Base-by-base conservation (phyloP, 2,888 invertebrate genomes). In the Megaustenia siamemsis region DNA sequence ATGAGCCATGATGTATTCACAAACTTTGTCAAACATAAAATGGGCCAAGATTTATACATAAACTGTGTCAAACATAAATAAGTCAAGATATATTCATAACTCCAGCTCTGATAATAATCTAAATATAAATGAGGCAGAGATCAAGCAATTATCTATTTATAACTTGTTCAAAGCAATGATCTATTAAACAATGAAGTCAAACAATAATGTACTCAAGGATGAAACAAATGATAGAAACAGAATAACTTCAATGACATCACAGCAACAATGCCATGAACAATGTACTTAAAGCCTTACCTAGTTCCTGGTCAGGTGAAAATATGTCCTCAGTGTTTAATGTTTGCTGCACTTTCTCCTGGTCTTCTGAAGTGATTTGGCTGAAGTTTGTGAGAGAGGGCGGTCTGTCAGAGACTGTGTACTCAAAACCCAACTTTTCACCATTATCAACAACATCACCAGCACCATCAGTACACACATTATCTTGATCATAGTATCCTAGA, bases 371-470 rank as follows among this genome's bases (percentile, higher is more conserved):
- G 49, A 93, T 89, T 53, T 93, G 88, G 3, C 93, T 93, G 80
- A 91, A 93, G 69, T 93, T 91, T 60, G 93, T 92, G 35, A 93
- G 93, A 24, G 93, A 93, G 21, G 92, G 92, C n/a, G 93, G 93
- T 40, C 92, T 80, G 18, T 92, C 92, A 15, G 78, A 60, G 4
- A 38, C 63, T n/a, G 43, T 49, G 21, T 84, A 73, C 2, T 83
- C 86, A 24, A 60, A 45, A 24, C 78, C 77, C 75, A 85, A 40
- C 56, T 45, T 60, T 18, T 77, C 83, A 32, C 81, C 83, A 12
- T 85, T 73, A 15, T 81, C 83, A 18, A 60, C 63, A 35, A 83
- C 86, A n/a, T 83, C 78, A 28, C 76, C 78, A 10, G 69, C 82
- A 45, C 77, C 81, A 43, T 28, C 76, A 56, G 84, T 75, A 1